Conservation (phyloP, 1,140 invertebrate species). For the Apis dorsata region DNA sequence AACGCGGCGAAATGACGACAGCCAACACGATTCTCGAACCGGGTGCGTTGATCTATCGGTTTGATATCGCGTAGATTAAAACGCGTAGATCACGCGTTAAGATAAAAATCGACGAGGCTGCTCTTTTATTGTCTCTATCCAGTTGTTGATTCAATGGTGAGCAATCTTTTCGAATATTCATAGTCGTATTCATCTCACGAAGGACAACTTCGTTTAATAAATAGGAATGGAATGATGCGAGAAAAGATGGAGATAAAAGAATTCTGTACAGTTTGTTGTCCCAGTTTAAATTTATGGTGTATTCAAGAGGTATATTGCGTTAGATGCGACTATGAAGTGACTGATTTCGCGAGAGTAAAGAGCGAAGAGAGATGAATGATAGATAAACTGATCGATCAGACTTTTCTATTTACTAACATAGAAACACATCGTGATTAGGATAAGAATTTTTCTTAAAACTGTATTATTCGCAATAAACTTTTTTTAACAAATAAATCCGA, state of each 20-base stretch:
- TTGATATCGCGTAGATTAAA: neutral
- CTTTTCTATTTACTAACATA: no score
- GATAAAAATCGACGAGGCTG: conserved; percentile 36
- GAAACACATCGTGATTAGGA: no score
- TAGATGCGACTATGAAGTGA: no score
- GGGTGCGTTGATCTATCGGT: conserved; percentile 15
- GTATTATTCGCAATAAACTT: no score
- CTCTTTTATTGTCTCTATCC: conserved; percentile 55
- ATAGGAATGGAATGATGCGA: neutral
- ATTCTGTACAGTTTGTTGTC: neutral
- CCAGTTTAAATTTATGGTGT: neutral
- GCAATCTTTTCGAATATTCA: neutral
- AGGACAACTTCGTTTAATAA: neutral
- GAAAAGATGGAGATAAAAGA: no score
- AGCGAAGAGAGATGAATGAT: no score
- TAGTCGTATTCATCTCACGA: no score
- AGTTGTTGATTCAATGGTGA: conserved; percentile 6
- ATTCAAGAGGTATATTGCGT: neutral
- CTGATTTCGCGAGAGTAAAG: no score
- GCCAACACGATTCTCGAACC: conserved; percentile 26
- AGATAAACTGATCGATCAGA: no score
- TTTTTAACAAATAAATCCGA: no score
- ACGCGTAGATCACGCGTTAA: conserved; percentile 4
- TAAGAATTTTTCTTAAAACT: no score
- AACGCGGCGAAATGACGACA: conserved; percentile 28